Percentiles rank a stretch among this genome's conserved stretches.
phyloP scores from a whole-genome alignment of 2,888 invertebrate genomes.

The Cistogaster globosa region DNA sequence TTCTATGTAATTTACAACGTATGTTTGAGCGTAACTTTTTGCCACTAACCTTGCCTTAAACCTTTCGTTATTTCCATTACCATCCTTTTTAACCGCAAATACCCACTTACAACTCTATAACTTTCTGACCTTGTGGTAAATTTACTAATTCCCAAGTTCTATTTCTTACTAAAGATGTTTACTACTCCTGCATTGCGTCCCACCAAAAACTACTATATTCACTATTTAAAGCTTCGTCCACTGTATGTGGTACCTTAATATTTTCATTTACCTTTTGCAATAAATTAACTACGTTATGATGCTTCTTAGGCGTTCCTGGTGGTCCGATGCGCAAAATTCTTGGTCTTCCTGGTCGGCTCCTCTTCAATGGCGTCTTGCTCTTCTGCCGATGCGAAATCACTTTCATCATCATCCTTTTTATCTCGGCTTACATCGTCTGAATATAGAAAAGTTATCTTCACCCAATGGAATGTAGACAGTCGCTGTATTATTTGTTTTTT shows the following conservation, averaged over 20 bases:
- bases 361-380: background rate
- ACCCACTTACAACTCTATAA: conserved; percentile 5
- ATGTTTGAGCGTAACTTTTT: conserved; percentile 59
- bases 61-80: conserved; percentile 4
- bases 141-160: conserved; percentile 49
- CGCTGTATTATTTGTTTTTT: conserved; percentile 1
- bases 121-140: conserved; percentile 43
- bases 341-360: conserved; percentile 45
- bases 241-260: conserved; percentile 53
- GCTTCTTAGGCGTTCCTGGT: conserved; percentile 63
- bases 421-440: background rate
- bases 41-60: conserved; percentile 58
- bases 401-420: background rate
- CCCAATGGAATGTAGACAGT: background rate
- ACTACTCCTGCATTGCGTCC: conserved; percentile 66
- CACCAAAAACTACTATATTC: conserved; percentile 51
- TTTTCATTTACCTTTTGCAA: conserved; percentile 38
- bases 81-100: background rate
- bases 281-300: conserved; percentile 55
- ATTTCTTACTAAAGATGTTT: conserved; percentile 56
- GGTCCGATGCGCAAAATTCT: conserved; percentile 43
- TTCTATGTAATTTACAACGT: conserved; percentile 64
- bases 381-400: conserved; percentile 21
- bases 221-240: conserved; percentile 62
- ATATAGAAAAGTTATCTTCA: background rate